Conservation (phyloP, 2,113 vertebrate genomes). For the Limanda limanda region DNA sequence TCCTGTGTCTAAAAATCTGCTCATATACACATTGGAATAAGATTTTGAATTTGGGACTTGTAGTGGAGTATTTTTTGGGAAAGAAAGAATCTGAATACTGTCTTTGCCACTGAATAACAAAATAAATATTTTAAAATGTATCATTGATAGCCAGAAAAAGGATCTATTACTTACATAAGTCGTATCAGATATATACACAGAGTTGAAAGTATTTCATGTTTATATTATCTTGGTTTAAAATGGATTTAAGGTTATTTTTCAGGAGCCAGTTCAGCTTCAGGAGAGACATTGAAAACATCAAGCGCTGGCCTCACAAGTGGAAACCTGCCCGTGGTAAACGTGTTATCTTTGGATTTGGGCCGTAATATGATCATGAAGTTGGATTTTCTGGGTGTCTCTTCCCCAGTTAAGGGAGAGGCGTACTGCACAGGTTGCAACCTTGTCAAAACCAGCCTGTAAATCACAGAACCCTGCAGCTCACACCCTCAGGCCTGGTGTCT, state of each 20-base stretch:
- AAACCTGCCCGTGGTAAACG: conserved; percentile 5
- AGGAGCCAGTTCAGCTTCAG: neutral
- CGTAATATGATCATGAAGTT: conserved; percentile 53
- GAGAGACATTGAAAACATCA: neutral
- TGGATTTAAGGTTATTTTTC: neutral
- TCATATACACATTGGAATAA: too few relatives aligned
- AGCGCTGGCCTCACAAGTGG: neutral
- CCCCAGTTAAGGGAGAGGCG: conserved; percentile 42
- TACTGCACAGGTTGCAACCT: conserved; percentile 62
- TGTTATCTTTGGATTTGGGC: conserved; percentile 40
- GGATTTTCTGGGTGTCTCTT: conserved; percentile 47
- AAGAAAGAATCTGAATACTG: too few relatives aligned
- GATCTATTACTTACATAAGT: too few relatives aligned
- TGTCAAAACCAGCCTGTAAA: conserved; percentile 76
- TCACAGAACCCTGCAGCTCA: conserved; percentile 57
- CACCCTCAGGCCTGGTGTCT: conserved; percentile 36
- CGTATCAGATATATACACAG: too few relatives aligned
- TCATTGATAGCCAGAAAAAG: too few relatives aligned
- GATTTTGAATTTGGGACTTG: too few relatives aligned
- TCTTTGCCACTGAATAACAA: too few relatives aligned
- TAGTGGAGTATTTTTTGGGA: too few relatives aligned
- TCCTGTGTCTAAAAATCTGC: too few relatives aligned
- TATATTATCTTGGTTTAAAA: neutral
- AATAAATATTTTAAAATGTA: too few relatives aligned
- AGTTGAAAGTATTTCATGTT: neutral